phyloP scores from a whole-genome alignment of 2,888 invertebrate genomes.

The Tipula vernalis region DNA sequence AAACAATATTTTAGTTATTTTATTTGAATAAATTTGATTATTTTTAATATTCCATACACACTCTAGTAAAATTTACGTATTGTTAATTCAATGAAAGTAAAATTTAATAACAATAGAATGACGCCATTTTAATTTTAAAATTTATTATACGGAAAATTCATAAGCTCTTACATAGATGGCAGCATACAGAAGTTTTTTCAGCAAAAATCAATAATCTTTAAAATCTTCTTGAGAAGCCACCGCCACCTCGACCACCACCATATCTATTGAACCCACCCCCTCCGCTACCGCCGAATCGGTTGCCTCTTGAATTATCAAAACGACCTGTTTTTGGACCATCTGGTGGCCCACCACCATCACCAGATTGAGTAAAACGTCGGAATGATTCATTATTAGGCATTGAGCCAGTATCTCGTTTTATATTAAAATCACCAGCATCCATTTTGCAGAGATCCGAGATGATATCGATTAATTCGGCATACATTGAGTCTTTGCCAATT shows the following conservation, averaged over 20 bases:
- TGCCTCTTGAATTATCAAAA: constrained; percentile 17
- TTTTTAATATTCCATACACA: not conserved
- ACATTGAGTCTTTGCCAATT: constrained; percentile 35
- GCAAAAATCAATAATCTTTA: not conserved
- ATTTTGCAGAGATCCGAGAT: constrained; percentile 63
- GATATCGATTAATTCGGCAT: constrained; percentile 47
- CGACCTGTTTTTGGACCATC: constrained; percentile 9
- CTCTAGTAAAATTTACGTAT: not conserved
- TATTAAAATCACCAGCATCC: constrained; percentile 60
- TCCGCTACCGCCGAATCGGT: constrained; percentile 16
- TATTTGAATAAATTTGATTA: not conserved
- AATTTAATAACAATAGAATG: not conserved
- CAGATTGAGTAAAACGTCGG: constrained; percentile 22
- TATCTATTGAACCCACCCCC: constrained; percentile 21
- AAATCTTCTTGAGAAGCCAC: not conserved
- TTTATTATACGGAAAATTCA: not conserved
- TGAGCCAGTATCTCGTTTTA: constrained; percentile 42
- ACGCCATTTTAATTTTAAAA: not conserved
- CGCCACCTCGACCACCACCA: constrained; percentile 18
- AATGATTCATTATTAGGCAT: constrained; percentile 24
- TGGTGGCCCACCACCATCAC: constrained; percentile 18
- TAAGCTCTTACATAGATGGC: not conserved
- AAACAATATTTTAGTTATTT: not conserved
- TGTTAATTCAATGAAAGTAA: not conserved
- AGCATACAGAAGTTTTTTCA: not conserved